Base-by-base conservation (phyloP, 2,888 invertebrate species). In the Cistogaster globosa region DNA sequence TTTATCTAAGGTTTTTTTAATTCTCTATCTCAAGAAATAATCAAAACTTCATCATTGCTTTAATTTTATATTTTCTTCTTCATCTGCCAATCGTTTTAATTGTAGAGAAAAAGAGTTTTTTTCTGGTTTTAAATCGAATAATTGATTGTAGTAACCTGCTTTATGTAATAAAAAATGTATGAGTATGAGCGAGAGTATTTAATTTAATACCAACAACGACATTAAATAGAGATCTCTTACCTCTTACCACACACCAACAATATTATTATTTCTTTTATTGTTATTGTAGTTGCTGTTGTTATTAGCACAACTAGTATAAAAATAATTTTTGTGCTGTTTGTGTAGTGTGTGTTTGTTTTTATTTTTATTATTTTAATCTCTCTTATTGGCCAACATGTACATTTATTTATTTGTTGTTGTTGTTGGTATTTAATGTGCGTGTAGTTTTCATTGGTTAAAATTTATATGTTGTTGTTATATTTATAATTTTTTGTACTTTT, bases 351-450 rank as follows among this genome's bases (percentile, higher is more conserved):
- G 42, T 69, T 60, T 26, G 26, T 76, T 86, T 65, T 68, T 76
- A 67, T 81, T 84, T 77, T 84, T 76, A 76, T 77, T 77, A 81
- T 84, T 82, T 84, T 79, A 75, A 84, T 86, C 81, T 84, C 78
- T 82, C 82, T 84, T 84, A 81, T 84, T 86, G 81, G 84, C 82
- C 84, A 84, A 82, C 82, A 74, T 71, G 78, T 82, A 78, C 82
- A 75, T 74, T 78, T 68, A 67, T 75, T 75, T 86, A 82, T 77
- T 78, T 79, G 60, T 74, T 80, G 51, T 83, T 86, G 75, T 83
- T 86, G 75, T 84, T 87, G 86, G 86, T 78, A 83, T 86, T 86
- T 82, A 78, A 84, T 86, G 81, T 82, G 86, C 87, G 86, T 84
- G 83, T 86, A 84, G 86, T 84, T 84, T 82, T 84, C 84, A 84